Percentiles rank a stretch among this genome's conserved stretches.
phyloP scores from a whole-genome alignment of 2,797 vertebrate species.

The Platyrinchus mystaceus region DNA sequence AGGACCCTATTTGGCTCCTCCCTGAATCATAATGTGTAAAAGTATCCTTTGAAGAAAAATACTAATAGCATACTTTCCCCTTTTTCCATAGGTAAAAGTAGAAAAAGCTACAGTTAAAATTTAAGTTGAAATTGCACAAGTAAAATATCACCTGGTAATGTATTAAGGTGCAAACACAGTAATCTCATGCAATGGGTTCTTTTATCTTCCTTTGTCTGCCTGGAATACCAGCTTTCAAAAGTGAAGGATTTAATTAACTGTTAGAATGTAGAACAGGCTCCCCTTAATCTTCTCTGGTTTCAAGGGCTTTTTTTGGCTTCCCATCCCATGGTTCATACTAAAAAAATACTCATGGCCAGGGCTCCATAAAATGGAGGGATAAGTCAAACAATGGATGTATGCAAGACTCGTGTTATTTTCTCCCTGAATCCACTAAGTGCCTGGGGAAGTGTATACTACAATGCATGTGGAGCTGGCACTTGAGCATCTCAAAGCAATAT shows the following conservation, averaged over 20 bases:
- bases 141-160: conserved; percentile 13
- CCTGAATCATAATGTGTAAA: not conserved
- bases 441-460: not conserved
- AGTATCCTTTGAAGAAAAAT: conserved; percentile 30
- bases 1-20: not conserved
- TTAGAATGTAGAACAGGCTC: not conserved
- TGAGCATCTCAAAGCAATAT: not conserved
- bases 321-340: not conserved
- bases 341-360: not conserved
- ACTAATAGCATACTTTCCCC: not conserved
- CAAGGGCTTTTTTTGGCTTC: not conserved
- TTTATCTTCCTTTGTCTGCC: conserved; percentile 22
- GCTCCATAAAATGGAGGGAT: conserved; percentile 6
- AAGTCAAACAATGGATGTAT: not conserved
- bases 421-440: not conserved
- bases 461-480: not conserved
- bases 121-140: conserved; percentile 11
- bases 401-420: not conserved
- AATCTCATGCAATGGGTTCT: not conserved
- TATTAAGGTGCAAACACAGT: conserved; percentile 8
- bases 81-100: not conserved
- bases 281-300: not conserved
- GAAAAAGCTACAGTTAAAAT: conserved; percentile 21
- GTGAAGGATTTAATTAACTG: conserved; percentile 44
- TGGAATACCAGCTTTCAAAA: conserved; percentile 17